A percentile compares a stretch with the other conserved stretches of the same genome.
Conservation (phyloP, 2,113 vertebrate species). For the Silurus asotus region DNA sequence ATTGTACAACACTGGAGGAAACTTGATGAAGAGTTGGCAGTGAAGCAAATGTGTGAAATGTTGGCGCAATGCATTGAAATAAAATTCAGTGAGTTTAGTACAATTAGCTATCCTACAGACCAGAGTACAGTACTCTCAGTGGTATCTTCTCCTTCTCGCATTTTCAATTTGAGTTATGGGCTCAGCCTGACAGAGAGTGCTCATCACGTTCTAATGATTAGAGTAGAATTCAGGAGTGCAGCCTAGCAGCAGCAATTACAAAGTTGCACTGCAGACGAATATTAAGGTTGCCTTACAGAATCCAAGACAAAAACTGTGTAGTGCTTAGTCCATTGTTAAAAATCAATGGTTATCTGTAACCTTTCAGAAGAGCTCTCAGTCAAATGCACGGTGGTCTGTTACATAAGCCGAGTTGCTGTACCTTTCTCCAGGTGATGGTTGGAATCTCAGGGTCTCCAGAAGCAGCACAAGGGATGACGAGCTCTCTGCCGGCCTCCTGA, state of each 20-base stretch:
- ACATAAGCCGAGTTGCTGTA: slow-evolving; percentile 49
- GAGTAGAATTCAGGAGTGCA: neutral
- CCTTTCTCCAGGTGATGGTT: slow-evolving; percentile 97
- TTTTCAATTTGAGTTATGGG: neutral
- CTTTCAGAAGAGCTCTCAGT: neutral
- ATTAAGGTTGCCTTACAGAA: neutral
- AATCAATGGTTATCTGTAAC: neutral
- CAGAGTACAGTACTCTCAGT: neutral
- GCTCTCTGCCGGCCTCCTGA: slow-evolving; percentile 96
- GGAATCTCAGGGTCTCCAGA: slow-evolving; percentile 96
- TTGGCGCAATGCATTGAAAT: neutral
- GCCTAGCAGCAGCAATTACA: neutral
- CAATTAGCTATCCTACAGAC: neutral
- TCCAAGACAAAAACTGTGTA: neutral
- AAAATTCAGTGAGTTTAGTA: neutral
- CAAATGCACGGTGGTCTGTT: neutral
- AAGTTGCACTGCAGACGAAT: neutral
- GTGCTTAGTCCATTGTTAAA: neutral
- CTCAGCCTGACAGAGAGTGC: neutral
- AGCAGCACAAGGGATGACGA: slow-evolving; percentile 96
- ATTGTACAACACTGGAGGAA: neutral
- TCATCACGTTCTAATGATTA: neutral
- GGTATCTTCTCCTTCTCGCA: neutral
- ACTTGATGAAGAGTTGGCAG: neutral
- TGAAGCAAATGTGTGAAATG: neutral